phyloP scores from a whole-genome alignment of 1,140 invertebrate species.

The Philopotamus ludificatus region DNA sequence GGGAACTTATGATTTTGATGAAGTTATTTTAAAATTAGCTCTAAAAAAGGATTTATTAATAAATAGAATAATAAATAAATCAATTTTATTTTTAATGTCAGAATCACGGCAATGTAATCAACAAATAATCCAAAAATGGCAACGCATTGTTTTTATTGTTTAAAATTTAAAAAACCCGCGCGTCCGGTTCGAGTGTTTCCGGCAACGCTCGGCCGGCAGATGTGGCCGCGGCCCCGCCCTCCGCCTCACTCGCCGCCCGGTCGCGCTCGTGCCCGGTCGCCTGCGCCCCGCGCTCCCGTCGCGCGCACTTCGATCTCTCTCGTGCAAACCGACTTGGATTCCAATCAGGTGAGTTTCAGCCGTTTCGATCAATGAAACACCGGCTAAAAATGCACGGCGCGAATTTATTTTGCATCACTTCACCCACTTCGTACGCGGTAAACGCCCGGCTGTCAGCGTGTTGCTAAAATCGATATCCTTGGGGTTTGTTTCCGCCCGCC shows the following conservation, averaged over 20 bases:
- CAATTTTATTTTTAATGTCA: not conserved
- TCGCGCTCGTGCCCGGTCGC: not conserved
- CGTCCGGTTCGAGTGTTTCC: no score
- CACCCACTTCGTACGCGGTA: not conserved
- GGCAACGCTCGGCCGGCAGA: not conserved
- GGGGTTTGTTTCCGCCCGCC: slow-evolving; percentile 12
- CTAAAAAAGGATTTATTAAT: not conserved
- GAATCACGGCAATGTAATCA: not conserved
- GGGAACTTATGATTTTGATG: no score
- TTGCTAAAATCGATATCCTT: slow-evolving; percentile 10
- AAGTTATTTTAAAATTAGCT: no score
- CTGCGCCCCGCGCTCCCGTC: not conserved
- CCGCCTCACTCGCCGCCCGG: not conserved
- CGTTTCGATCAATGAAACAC: not conserved
- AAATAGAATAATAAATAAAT: not conserved
- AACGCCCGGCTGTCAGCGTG: slow-evolving; percentile 6
- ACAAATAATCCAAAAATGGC: not conserved
- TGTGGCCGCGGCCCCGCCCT: not conserved
- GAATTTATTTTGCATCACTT: not conserved
- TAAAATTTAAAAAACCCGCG: not conserved
- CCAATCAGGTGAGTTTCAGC: not conserved
- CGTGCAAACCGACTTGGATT: not conserved
- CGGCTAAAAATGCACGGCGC: not conserved
- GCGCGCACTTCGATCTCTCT: not conserved
- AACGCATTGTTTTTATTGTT: not conserved